A percentile compares a stretch with the other conserved stretches of the same genome.
These are phyloP conservation scores for Calliphora vicina DNA, from an alignment of 1,140 invertebrate genomes.

Conservation along the genomic window DNA sequence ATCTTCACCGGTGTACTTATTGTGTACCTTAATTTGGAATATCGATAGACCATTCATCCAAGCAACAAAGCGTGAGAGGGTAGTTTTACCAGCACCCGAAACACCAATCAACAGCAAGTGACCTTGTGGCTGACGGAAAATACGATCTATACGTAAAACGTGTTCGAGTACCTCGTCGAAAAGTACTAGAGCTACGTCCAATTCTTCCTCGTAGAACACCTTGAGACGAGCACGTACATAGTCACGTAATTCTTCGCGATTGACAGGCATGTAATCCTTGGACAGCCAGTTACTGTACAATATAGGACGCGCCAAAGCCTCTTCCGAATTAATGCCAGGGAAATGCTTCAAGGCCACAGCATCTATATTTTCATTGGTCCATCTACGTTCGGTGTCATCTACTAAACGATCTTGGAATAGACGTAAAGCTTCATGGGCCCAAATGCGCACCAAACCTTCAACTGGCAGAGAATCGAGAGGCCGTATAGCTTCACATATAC, in stretches of 20 bases:
- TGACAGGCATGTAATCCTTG: constrained; percentile 97
- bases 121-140: constrained; percentile 98
- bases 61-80: constrained; percentile 97
- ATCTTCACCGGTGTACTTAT: constrained; percentile 98
- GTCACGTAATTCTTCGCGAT: constrained; percentile 92
- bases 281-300: constrained; percentile 99
- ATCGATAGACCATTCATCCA: constrained; percentile 99
- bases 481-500: constrained; percentile 97
- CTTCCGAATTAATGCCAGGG: constrained; percentile 85
- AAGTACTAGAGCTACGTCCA: constrained; percentile 96
- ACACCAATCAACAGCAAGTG: constrained; percentile 97
- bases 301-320: constrained; percentile 82
- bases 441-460: constrained; percentile 94
- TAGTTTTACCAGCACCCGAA: constrained; percentile 98
- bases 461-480: constrained; percentile 90
- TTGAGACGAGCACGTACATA: constrained; percentile 97
- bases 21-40: constrained; percentile 99
- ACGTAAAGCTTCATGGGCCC: constrained; percentile 97
- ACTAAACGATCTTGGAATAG: constrained; percentile 97
- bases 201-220: constrained; percentile 99
- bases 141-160: constrained; percentile 96
- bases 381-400: constrained; percentile 90
- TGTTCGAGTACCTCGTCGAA: constrained; percentile 99
- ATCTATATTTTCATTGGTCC: constrained; percentile 99
- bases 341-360: constrained; percentile 94